Evolutionary conservation across 1,140 invertebrate genomes (phyloP).

Genomic region (Euwallacea fornicatus): DNA sequence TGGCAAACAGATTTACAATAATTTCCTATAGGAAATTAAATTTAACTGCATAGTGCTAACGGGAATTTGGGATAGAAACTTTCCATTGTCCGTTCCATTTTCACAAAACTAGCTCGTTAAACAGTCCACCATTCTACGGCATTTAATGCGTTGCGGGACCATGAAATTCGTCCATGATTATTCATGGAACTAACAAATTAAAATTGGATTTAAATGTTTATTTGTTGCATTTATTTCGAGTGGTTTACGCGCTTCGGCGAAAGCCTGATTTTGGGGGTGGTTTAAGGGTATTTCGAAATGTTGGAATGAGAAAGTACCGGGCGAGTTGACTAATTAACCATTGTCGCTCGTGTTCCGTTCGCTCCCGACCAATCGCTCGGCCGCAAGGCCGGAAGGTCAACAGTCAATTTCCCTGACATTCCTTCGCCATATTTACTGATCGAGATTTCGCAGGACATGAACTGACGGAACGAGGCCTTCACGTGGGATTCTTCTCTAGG

Average conservation of each 20-base stretch:
- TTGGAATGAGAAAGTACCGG: too few species aligned
- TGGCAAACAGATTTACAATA: slow-evolving; percentile 5
- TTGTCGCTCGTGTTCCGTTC: too few species aligned
- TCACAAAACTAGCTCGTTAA: slow-evolving; percentile 19
- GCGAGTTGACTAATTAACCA: too few species aligned
- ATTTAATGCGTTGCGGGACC: slow-evolving; percentile 11
- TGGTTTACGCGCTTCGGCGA: background rate
- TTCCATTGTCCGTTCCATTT: slow-evolving; percentile 19
- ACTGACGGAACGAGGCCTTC: too few species aligned
- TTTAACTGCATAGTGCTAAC: background rate
- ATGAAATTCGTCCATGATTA: slow-evolving; percentile 18
- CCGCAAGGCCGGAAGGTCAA: too few species aligned
- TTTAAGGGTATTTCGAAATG: too few species aligned
- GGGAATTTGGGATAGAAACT: slow-evolving; percentile 1
- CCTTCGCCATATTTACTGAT: too few species aligned
- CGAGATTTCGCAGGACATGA: too few species aligned
- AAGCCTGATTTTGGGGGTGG: too few species aligned
- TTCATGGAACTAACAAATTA: slow-evolving; percentile 23
- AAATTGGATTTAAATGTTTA: slow-evolving; percentile 15
- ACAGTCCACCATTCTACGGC: slow-evolving; percentile 5
- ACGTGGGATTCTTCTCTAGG: too few species aligned
- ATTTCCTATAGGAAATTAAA: slow-evolving; percentile 16
- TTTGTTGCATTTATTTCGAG: background rate
- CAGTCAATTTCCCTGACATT: too few species aligned
- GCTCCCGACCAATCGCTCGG: too few species aligned